A percentile compares a stretch with the other conserved stretches of the same genome.
Conservation (phyloP, 2,797 vertebrate species). For the Darevskia nairensis region DNA sequence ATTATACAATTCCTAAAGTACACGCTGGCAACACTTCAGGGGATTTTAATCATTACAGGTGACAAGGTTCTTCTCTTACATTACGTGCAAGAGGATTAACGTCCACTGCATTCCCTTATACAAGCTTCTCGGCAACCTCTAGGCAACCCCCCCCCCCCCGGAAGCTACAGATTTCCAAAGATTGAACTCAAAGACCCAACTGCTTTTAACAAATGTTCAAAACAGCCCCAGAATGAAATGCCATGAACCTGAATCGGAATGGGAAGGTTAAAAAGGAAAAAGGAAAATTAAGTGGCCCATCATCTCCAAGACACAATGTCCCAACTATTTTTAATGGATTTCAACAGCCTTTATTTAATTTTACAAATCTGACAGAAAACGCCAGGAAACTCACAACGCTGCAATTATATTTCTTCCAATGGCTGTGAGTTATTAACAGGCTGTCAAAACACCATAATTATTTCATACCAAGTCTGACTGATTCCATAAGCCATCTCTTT, state of each 20-base stretch:
- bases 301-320: conserved; percentile 50
- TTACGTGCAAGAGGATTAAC: conserved; percentile 44
- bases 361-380: conserved; percentile 69
- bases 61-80: conserved; percentile 68
- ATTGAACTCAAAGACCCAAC: conserved; percentile 1
- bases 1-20: conserved; percentile 74
- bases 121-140: neutral
- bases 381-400: conserved; percentile 60
- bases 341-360: conserved; percentile 71
- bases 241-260: conserved; percentile 39
- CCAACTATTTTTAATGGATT: conserved; percentile 64
- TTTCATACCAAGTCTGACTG: conserved; percentile 70
- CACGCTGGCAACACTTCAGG: conserved; percentile 72
- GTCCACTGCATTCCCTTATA: conserved; percentile 57
- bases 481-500: conserved; percentile 68
- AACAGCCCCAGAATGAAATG: conserved; percentile 11
- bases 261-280: conserved; percentile 40
- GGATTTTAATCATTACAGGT: conserved; percentile 75
- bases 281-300: conserved; percentile 49
- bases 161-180: neutral
- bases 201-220: neutral
- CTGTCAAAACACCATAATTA: conserved; percentile 76
- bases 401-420: conserved; percentile 63
- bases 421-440: conserved; percentile 72
- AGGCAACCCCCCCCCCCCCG: neutral